Evolutionary conservation across 2,797 vertebrate genomes (phyloP).

Genomic region (Micromesistius poutassou): DNA sequence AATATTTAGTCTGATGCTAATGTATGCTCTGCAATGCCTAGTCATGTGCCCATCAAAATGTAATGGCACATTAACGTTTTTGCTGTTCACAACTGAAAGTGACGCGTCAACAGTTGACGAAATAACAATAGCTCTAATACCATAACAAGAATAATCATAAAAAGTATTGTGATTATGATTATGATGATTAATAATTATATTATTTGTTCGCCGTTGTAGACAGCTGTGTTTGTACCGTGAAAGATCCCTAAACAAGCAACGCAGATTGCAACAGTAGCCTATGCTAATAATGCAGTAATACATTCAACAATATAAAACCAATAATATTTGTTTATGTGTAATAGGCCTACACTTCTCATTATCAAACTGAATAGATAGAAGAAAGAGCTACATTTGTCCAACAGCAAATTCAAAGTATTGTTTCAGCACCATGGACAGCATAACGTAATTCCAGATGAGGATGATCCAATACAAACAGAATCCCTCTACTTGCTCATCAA

Average conservation of each 20-base stretch:
- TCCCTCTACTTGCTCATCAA: background rate
- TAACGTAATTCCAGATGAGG: background rate
- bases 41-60: background rate
- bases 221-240: background rate
- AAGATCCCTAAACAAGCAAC: background rate
- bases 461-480: background rate
- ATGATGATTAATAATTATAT: background rate
- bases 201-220: background rate
- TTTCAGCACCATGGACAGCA: constrained; percentile 13
- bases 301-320: background rate
- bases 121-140: background rate
- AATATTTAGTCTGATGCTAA: too few relatives aligned
- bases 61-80: background rate
- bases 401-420: background rate
- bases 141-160: constrained; percentile 2
- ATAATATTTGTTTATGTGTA: background rate
- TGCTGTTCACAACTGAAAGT: background rate
- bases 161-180: background rate
- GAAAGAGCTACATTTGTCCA: background rate
- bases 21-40: too few relatives aligned
- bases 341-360: background rate
- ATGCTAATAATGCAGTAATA: background rate
- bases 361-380: background rate
- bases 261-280: background rate
- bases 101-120: too few relatives aligned